Evolutionary conservation across 2,113 vertebrate genomes (phyloP).

Genomic region (Boleophthalmus pectinirostris): DNA sequence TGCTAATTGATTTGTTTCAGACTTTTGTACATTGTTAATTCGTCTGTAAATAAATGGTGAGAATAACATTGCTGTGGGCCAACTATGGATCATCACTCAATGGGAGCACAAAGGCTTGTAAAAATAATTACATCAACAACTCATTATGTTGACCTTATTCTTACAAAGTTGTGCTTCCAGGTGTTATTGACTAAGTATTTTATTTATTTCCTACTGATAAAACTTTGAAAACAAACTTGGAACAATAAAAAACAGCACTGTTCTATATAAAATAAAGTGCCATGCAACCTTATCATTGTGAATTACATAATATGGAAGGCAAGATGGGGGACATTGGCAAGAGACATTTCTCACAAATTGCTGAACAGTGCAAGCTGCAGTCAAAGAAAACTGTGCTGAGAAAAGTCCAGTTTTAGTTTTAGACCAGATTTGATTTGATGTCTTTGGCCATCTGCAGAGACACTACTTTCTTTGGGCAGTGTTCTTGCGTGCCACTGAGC

Average conservation of each 20-base stretch:
- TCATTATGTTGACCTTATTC: not conserved
- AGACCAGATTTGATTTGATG: too few species aligned
- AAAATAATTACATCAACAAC: not conserved
- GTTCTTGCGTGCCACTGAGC: too few species aligned
- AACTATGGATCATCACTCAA: not conserved
- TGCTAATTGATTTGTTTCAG: not conserved
- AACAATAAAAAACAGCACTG: not conserved
- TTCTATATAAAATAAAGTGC: not conserved
- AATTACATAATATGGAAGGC: too few species aligned
- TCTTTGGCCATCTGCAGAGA: too few species aligned
- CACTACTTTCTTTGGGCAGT: too few species aligned
- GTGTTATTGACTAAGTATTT: not conserved
- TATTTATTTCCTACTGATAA: not conserved
- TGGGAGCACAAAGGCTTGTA: not conserved
- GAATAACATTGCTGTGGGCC: not conserved
- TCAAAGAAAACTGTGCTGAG: too few species aligned
- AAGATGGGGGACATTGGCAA: too few species aligned
- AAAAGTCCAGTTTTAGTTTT: too few species aligned
- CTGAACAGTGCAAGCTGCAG: too few species aligned
- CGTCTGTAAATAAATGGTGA: not conserved
- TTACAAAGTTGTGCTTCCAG: not conserved
- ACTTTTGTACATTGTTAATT: not conserved
- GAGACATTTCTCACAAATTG: too few species aligned
- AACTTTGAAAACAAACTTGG: not conserved
- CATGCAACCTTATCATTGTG: too few species aligned